Percentiles rank a stretch among this genome's conserved stretches.
Evolutionary conservation across 35 echinoderm and acorn worm species (phyloP).

Genomic region (Patiria miniata): DNA sequence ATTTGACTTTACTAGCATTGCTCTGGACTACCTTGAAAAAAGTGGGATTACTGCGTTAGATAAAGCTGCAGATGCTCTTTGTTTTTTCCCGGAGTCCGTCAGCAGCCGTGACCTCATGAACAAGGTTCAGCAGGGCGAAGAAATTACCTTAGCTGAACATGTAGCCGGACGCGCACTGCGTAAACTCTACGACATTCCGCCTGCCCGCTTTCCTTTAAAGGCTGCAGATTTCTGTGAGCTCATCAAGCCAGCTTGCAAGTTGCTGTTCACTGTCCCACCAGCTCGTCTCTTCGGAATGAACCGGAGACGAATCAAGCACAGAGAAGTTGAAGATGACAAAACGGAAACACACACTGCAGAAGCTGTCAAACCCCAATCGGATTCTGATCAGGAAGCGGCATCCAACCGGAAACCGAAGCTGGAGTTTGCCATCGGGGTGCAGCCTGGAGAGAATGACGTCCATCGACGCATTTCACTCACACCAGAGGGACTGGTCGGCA

Average conservation of each 20-base stretch:
- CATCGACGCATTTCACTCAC: background rate
- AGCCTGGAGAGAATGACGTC: background rate
- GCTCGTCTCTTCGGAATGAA: background rate
- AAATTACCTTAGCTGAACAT: too few species aligned
- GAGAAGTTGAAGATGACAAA: background rate
- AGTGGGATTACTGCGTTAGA: background rate
- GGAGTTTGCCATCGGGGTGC: background rate
- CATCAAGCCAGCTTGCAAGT: background rate
- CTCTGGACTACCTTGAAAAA: background rate
- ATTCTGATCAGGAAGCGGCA: background rate
- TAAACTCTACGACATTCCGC: background rate
- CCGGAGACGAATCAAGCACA: background rate
- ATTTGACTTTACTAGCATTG: background rate
- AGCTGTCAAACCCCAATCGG: too few species aligned
- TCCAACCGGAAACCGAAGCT: background rate
- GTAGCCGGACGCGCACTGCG: too few species aligned
- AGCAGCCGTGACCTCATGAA: too few species aligned
- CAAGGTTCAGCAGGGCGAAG: too few species aligned
- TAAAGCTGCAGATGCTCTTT: background rate
- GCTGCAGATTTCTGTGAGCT: background rate
- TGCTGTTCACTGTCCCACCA: background rate
- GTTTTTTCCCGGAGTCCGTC: background rate
- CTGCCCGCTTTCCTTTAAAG: background rate
- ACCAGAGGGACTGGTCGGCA: background rate
- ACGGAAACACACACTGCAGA: background rate